Evolutionary conservation across 2,113 vertebrate species (phyloP), one percentile per base, ranked within the genome.

Genomic region (Phalacrocorax pelagicus): DNA sequence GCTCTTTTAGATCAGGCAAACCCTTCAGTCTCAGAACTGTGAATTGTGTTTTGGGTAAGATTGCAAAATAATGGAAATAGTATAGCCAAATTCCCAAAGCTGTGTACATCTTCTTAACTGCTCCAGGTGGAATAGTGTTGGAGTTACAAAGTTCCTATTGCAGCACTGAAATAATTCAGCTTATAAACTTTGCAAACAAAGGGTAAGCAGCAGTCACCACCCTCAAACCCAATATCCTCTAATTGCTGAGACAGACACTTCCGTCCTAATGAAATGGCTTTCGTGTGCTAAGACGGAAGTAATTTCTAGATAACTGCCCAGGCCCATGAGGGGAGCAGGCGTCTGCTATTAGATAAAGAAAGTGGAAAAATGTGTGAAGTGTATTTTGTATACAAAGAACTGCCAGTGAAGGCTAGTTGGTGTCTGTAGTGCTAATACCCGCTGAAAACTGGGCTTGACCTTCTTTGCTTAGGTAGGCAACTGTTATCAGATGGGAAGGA

Each of bases 41-140:
- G 5, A 54, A 12, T 24, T 34, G 34, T 36, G 7, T 30, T 88
- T 63, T 11, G 51, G 1, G 1, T 46, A 29, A 20, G 17, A 6
- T 5, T 51, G 73, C 29, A 32, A 20, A 74, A 16, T 17, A 2
- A 1, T 23, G 80, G 63, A 26, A 10, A 0, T 3, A 5, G 29
- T 44, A 32, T 27, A 38, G 46, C 30, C 27, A 2, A 1, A 8
- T 42, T 65, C 80, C 80, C 67, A 12, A 6, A 62, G 62, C 54
- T n/a, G 10, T 1, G 7, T 29, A 5, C 17, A 0, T 9, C 5
- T n/a, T 10, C 5, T 42, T 7, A 6, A 5, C 38, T 29, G 58
- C n/a, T 0, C 27, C 9, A 18, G 44, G 15, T 32, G 1, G 32
- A 21, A 3, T 9, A 6, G 1, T 0, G 2, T 0, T 27, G 69